Conservation (phyloP, 1,140 invertebrate genomes). For the Achroia grisella region DNA sequence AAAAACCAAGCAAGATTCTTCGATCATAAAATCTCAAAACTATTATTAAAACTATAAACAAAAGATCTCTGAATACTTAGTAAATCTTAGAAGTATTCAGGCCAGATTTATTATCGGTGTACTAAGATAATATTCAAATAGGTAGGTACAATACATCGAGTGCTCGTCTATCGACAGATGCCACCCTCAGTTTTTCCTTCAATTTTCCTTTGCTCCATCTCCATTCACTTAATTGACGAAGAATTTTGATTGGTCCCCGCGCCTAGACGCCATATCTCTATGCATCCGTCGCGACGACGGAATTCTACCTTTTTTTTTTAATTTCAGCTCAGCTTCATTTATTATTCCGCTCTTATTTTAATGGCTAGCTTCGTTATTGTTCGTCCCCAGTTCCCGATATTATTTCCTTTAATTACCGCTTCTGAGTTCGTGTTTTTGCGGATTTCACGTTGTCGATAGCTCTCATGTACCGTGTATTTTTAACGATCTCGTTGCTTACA, state of each 20-base stretch:
- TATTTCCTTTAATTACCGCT: slow-evolving; percentile 55
- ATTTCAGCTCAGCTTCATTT: slow-evolving; percentile 56
- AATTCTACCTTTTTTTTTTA: slow-evolving; percentile 38
- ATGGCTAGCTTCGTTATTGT: slow-evolving; percentile 67
- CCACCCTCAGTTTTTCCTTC: slow-evolving; percentile 68
- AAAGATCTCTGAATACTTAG: too few species aligned
- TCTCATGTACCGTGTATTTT: slow-evolving; percentile 26
- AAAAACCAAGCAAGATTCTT: too few species aligned
- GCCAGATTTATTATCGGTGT: too few species aligned
- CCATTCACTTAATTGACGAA: slow-evolving; percentile 69
- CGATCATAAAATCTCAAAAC: too few species aligned
- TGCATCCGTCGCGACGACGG: slow-evolving; percentile 48
- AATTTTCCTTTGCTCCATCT: slow-evolving; percentile 69
- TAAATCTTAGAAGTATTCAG: too few species aligned
- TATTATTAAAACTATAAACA: too few species aligned
- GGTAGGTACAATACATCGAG: neutral
- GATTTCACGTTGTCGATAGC: slow-evolving; percentile 19
- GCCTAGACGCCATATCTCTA: slow-evolving; percentile 60
- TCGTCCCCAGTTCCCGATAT: slow-evolving; percentile 44
- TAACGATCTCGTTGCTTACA: slow-evolving; percentile 6
- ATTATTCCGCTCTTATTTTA: slow-evolving; percentile 70
- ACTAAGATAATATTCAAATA: too few species aligned
- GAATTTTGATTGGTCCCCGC: slow-evolving; percentile 68
- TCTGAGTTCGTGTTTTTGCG: slow-evolving; percentile 15
- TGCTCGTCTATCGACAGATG: slow-evolving; percentile 26